A percentile compares a stretch with the other conserved stretches of the same genome.
These are phyloP conservation scores for Hystrix brachyura DNA, from an alignment of 2,113 vertebrate genomes.

Conservation along the genomic window DNA sequence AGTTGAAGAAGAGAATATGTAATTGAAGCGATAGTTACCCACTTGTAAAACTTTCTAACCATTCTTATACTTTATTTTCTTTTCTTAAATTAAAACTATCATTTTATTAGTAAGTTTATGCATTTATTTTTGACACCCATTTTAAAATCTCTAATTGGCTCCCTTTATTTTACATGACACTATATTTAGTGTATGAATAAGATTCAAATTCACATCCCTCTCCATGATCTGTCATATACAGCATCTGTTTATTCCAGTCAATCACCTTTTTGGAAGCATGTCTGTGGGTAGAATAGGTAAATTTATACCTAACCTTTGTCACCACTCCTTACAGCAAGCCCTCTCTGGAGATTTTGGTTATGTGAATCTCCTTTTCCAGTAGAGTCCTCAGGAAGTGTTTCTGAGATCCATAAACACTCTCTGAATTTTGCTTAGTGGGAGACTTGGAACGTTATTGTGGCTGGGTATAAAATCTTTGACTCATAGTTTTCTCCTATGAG, in stretches of 20 bases:
- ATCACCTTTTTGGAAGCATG: not conserved
- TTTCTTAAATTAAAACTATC: not conserved
- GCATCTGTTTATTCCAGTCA: not conserved
- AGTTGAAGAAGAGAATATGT: not conserved
- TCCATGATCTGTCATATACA: rapidly evolving
- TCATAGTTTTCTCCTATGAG: not conserved
- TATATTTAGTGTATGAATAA: not conserved
- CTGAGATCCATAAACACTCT: not conserved
- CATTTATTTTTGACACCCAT: not conserved
- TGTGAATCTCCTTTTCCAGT: too few relatives aligned
- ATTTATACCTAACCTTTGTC: too few relatives aligned
- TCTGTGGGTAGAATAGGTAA: not conserved
- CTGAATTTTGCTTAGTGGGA: not conserved
- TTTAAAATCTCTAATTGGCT: not conserved
- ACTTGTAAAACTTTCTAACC: not conserved
- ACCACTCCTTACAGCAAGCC: rapidly evolving
- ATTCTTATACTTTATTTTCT: not conserved
- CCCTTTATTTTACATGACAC: not conserved
- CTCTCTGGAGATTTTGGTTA: not conserved
- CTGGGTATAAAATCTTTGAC: conserved; percentile 27
- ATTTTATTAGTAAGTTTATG: not conserved
- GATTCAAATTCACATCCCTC: not conserved
- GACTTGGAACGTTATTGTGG: not conserved
- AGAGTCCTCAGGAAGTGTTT: not conserved
- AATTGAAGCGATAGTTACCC: not conserved